phyloP scores from a whole-genome alignment of 2,888 invertebrate genomes.

The Laspeyria flexula region DNA sequence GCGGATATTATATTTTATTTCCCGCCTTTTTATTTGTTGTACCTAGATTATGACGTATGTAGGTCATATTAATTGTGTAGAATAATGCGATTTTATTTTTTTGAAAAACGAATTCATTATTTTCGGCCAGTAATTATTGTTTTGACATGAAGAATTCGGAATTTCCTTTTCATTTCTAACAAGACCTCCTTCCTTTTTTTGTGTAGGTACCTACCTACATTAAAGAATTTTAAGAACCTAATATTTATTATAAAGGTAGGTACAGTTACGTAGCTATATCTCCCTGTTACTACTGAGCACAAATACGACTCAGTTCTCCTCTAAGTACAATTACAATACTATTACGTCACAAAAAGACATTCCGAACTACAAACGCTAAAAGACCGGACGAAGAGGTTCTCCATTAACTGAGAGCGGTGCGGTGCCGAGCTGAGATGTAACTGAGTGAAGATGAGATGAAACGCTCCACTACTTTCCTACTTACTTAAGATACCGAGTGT shows the following conservation, averaged over 20 bases:
- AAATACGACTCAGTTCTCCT: too few relatives aligned
- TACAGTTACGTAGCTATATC: too few relatives aligned
- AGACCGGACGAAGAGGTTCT: slow-evolving; percentile 40
- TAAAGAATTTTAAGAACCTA: too few relatives aligned
- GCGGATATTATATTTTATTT: slow-evolving; percentile 33
- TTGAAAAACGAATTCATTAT: background rate
- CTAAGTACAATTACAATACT: slow-evolving; percentile 26
- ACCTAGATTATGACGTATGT: slow-evolving; percentile 8
- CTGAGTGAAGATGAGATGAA: slow-evolving; percentile 21
- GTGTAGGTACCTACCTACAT: too few relatives aligned
- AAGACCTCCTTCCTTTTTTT: too few relatives aligned
- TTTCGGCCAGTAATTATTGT: background rate
- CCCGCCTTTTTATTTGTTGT: slow-evolving; percentile 12
- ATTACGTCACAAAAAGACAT: slow-evolving; percentile 38
- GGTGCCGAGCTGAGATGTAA: slow-evolving; percentile 8
- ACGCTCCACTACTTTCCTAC: slow-evolving; percentile 13
- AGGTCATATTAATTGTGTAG: slow-evolving; percentile 20
- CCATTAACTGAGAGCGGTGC: slow-evolving; percentile 35
- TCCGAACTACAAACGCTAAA: slow-evolving; percentile 30
- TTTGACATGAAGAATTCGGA: too few relatives aligned
- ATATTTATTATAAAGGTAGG: too few relatives aligned
- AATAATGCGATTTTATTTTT: slow-evolving; percentile 1
- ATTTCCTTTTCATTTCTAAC: too few relatives aligned
- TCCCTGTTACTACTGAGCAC: too few relatives aligned
- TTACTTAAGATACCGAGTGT: slow-evolving; percentile 44